Percentiles rank a stretch among this genome's conserved stretches.
These are phyloP conservation scores for Leptodirus hochenwartii DNA, from an alignment of 2,888 invertebrate genomes.

Conservation along the genomic window DNA sequence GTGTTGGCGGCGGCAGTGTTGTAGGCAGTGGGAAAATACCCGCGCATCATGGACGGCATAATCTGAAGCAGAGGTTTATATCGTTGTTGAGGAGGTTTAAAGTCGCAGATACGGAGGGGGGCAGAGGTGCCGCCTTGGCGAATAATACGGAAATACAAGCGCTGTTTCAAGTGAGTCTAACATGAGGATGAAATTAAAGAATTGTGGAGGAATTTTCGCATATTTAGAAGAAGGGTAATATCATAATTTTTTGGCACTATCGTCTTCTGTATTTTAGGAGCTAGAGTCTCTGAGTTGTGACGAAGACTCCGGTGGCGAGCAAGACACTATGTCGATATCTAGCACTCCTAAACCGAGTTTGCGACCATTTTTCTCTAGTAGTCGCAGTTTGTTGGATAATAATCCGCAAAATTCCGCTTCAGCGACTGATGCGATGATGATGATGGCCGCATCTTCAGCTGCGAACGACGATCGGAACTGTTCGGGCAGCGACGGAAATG, in stretches of 20 bases:
- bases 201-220: too few relatives aligned
- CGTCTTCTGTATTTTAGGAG: conserved; percentile 62
- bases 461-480: conserved; percentile 25
- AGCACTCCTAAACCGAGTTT: conserved; percentile 94
- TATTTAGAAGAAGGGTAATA: too few relatives aligned
- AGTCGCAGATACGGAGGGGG: conserved; percentile 76
- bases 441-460: too few relatives aligned
- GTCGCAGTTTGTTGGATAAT: conserved; percentile 46
- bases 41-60: conserved; percentile 65
- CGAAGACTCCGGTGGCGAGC: conserved; percentile 82
- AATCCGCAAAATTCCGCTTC: conserved; percentile 17
- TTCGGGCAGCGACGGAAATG: conserved; percentile 35
- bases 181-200: too few relatives aligned
- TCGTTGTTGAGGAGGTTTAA: conserved; percentile 86
- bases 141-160: conserved; percentile 85
- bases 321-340: conserved; percentile 91
- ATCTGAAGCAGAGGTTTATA: conserved; percentile 93
- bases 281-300: conserved; percentile 81
- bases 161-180: conserved; percentile 25
- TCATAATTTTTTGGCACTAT: too few relatives aligned
- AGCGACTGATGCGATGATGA: conserved; percentile 6
- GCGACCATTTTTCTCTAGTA: conserved; percentile 88
- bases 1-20: too few relatives aligned
- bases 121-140: conserved; percentile 41
- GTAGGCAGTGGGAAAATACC: conserved; percentile 61